Conservation (phyloP, 2,113 vertebrate genomes). For the Tyto alba region DNA sequence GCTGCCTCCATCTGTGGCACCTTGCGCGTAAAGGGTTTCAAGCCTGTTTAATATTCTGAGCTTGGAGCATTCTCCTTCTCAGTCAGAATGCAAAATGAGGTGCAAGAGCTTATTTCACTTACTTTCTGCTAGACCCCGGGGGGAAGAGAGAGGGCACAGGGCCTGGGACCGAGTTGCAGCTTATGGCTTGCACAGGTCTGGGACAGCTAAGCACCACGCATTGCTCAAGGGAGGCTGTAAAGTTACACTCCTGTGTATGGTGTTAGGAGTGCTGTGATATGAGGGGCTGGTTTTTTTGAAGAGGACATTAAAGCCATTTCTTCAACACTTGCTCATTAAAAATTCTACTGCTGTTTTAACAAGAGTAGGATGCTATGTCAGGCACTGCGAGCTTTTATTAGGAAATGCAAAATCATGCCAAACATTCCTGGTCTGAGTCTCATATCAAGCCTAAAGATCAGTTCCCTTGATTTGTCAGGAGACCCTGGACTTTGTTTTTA, state of each 20-base stretch:
- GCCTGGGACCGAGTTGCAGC: not conserved
- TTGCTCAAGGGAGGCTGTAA: not conserved
- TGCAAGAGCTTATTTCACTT: not conserved
- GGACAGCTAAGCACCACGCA: not conserved
- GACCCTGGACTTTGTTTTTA: not conserved
- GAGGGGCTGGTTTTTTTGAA: not conserved
- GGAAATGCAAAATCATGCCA: not conserved
- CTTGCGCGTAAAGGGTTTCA: not conserved
- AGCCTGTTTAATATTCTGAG: not conserved
- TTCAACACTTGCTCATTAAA: conserved; percentile 17
- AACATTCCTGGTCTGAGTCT: not conserved
- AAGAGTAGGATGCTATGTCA: conserved; percentile 10
- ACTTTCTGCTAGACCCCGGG: not conserved
- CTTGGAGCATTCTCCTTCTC: not conserved
- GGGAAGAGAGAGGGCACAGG: not conserved
- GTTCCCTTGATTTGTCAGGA: not conserved
- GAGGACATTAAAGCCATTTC: conserved; percentile 1
- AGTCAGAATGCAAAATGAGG: not conserved
- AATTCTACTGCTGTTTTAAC: conserved; percentile 19
- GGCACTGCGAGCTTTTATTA: not conserved
- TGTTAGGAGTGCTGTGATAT: not conserved
- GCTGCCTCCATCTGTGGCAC: not conserved
- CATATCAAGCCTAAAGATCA: not conserved
- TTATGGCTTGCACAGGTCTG: not conserved
- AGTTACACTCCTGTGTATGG: not conserved